Percentiles rank a stretch among this genome's conserved stretches.
These are phyloP conservation scores for Operophtera brumata DNA, from an alignment of 2,888 invertebrate genomes.

Conservation along the genomic window DNA sequence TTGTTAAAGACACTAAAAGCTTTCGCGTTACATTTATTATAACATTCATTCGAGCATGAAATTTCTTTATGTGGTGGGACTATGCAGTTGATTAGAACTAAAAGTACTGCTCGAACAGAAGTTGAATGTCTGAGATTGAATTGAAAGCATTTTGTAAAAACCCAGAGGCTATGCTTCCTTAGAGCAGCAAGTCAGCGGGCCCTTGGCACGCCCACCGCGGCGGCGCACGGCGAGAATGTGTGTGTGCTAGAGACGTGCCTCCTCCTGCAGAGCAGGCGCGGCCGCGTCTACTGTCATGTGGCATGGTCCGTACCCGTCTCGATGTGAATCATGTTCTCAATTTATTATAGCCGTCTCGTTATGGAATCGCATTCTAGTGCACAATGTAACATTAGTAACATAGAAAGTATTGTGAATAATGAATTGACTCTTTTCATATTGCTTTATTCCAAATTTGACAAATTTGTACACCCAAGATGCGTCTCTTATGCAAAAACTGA, in stretches of 20 bases:
- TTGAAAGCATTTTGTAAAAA: constrained; percentile 58
- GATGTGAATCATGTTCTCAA: constrained; percentile 54
- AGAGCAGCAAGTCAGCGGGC: constrained; percentile 47
- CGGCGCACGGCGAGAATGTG: constrained; percentile 40
- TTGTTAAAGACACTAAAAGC: constrained; percentile 58
- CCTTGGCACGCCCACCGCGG: constrained; percentile 33
- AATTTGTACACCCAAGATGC: constrained; percentile 19
- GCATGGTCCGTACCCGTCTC: constrained; percentile 58
- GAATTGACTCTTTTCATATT: constrained; percentile 40
- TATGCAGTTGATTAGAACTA: constrained; percentile 64
- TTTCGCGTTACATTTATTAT: constrained; percentile 68
- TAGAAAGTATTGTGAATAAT: constrained; percentile 53
- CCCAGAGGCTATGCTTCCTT: constrained; percentile 62
- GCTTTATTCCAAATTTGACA: constrained; percentile 31
- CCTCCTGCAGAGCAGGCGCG: constrained; percentile 31
- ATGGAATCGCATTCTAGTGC: constrained; percentile 57
- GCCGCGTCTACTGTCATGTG: constrained; percentile 51
- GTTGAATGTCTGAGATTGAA: constrained; percentile 58
- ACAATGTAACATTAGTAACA: constrained; percentile 48
- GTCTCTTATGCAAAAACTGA: constrained; percentile 4
- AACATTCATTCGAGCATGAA: constrained; percentile 76
- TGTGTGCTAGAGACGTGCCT: constrained; percentile 23
- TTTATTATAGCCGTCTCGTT: constrained; percentile 44
- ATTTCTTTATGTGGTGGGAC: constrained; percentile 73
- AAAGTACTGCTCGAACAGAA: constrained; percentile 59